Evolutionary conservation across 2,888 invertebrate species (phyloP).

Genomic region (Drosophila maculinotata): DNA sequence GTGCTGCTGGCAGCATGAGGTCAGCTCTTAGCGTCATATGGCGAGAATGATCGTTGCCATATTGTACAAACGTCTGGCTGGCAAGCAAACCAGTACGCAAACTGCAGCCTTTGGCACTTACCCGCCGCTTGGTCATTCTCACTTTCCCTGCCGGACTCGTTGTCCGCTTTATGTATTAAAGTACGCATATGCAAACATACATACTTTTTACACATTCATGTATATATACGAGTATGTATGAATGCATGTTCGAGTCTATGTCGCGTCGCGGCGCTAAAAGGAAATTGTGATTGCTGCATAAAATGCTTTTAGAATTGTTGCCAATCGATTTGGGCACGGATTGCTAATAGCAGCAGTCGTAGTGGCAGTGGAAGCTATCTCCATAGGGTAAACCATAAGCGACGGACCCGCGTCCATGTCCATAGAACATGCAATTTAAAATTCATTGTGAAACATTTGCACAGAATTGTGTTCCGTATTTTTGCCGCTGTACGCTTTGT

Average conservation of each 20-base stretch:
- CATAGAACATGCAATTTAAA: constrained; percentile 66
- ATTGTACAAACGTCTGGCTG: constrained; percentile 67
- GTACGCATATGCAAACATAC: constrained; percentile 3
- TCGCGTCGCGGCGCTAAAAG: constrained; percentile 68
- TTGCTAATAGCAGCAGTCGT: constrained; percentile 59
- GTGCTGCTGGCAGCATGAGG: constrained; percentile 33
- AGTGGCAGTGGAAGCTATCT: constrained; percentile 27
- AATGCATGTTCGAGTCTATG: constrained; percentile 24
- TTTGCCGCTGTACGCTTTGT: constrained; percentile 42
- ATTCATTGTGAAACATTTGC: constrained; percentile 78
- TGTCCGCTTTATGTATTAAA: constrained; percentile 22
- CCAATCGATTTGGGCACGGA: constrained; percentile 79
- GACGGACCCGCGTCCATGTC: constrained; percentile 33
- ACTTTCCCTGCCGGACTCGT: constrained; percentile 15
- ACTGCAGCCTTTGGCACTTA: constrained; percentile 39
- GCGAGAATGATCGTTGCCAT: constrained; percentile 78
- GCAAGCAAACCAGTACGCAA: constrained; percentile 26
- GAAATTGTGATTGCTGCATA: constrained; percentile 79
- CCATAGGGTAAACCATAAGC: constrained; percentile 42
- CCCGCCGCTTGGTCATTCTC: constrained; percentile 24
- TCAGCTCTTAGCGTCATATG: constrained; percentile 57
- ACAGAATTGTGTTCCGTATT: constrained; percentile 59
- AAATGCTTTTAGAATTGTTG: constrained; percentile 80
- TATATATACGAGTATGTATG: constrained; percentile 1
- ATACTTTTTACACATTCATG: constrained; percentile 2